Percentiles rank a stretch among this genome's conserved stretches.
Conservation (phyloP, 1,140 invertebrate genomes). For the Amyelois transitella region DNA sequence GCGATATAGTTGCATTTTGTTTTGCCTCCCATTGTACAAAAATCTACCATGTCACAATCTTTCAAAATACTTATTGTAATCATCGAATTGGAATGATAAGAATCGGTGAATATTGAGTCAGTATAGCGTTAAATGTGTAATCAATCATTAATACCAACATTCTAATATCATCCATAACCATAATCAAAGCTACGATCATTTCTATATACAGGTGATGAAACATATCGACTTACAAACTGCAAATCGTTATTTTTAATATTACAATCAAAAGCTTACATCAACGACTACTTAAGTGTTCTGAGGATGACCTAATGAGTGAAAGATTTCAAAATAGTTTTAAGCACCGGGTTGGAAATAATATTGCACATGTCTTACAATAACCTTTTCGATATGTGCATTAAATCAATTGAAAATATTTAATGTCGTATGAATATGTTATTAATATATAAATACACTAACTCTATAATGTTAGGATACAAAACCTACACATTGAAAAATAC, state of each 20-base stretch:
- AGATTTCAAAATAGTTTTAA: conserved; percentile 16
- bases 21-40: conserved; percentile 8
- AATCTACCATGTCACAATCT: conserved; percentile 14
- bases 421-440: not conserved
- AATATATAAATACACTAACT: conserved; percentile 21
- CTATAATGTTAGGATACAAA: conserved; percentile 55
- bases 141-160: conserved; percentile 32
- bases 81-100: conserved; percentile 49
- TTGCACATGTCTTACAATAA: conserved; percentile 23
- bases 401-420: conserved; percentile 15
- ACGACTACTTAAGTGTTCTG: conserved; percentile 44
- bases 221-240: conserved; percentile 17
- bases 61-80: conserved; percentile 21
- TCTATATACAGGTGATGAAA: conserved; percentile 42
- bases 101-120: conserved; percentile 28
- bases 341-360: conserved; percentile 42
- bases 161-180: conserved; percentile 43
- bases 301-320: conserved; percentile 25
- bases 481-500: conserved; percentile 61
- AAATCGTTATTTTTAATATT: conserved; percentile 10
- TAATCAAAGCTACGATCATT: conserved; percentile 30
- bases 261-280: conserved; percentile 24
- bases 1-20: conserved; percentile 36
- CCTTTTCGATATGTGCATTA: conserved; percentile 23
- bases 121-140: conserved; percentile 25